A percentile compares a stretch with the other conserved stretches of the same genome.
Evolutionary conservation across 1,140 invertebrate species (phyloP).

Genomic region (Euura saliciscinereae): DNA sequence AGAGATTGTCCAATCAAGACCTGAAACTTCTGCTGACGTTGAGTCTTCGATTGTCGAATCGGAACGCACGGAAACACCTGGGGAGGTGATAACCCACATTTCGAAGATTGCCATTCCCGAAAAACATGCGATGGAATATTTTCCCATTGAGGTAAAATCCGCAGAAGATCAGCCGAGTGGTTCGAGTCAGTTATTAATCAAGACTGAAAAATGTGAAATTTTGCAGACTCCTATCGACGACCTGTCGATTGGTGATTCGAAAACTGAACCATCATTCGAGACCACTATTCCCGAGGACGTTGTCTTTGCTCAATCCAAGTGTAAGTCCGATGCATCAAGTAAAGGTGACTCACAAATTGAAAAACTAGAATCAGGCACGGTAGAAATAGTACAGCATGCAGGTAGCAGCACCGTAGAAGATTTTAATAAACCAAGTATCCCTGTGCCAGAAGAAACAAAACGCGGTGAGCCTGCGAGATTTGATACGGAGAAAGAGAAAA

Average conservation of each 20-base stretch:
- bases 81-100: neutral
- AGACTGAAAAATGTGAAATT: constrained; percentile 41
- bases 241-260: constrained; percentile 19
- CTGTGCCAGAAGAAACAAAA: constrained; percentile 34
- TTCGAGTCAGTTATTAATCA: constrained; percentile 36
- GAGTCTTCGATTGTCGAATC: neutral
- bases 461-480: neutral
- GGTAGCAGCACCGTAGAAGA: constrained; percentile 52
- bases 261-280: constrained; percentile 25
- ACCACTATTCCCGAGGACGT: constrained; percentile 30
- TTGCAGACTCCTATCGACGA: constrained; percentile 42
- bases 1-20: neutral
- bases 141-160: constrained; percentile 40
- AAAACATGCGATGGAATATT: constrained; percentile 33
- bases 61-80: constrained; percentile 6
- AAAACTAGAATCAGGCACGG: constrained; percentile 53
- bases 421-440: constrained; percentile 36
- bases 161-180: constrained; percentile 9
- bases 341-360: constrained; percentile 42
- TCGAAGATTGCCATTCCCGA: constrained; percentile 4
- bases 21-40: constrained; percentile 5
- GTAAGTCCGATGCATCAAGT: constrained; percentile 56
- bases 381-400: constrained; percentile 56
- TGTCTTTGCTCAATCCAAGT: constrained; percentile 42
- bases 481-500: constrained; percentile 9